A percentile compares a stretch with the other conserved stretches of the same genome.
These are phyloP conservation scores for Actinemys pallida DNA, from an alignment of 2,113 vertebrate species.

Conservation along the genomic window DNA sequence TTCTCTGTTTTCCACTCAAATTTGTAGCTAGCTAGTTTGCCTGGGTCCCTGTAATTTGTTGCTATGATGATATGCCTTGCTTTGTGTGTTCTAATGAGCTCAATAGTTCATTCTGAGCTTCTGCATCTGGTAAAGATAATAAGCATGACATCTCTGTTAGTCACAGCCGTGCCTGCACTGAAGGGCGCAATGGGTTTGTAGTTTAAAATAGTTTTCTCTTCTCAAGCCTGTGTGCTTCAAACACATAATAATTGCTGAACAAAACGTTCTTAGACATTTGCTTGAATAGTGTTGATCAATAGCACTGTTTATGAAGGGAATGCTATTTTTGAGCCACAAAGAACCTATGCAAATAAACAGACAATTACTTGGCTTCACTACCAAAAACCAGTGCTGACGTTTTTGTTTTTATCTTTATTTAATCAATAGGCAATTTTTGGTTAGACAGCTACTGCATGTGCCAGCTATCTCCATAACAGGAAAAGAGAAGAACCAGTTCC, in stretches of 20 bases:
- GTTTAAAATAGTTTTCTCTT: slow-evolving; percentile 73
- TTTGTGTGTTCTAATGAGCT: slow-evolving; percentile 73
- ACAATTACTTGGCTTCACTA: not conserved
- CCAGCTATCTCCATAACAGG: not conserved
- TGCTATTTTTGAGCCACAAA: slow-evolving; percentile 43
- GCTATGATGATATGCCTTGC: slow-evolving; percentile 47
- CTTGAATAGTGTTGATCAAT: slow-evolving; percentile 63
- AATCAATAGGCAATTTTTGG: not conserved
- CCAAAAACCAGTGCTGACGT: not conserved
- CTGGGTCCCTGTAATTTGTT: slow-evolving; percentile 63
- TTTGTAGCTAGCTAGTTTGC: slow-evolving; percentile 56
- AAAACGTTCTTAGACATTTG: slow-evolving; percentile 68
- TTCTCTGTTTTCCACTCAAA: slow-evolving; percentile 24
- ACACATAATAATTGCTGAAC: slow-evolving; percentile 57
- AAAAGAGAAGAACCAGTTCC: not conserved
- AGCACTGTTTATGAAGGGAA: slow-evolving; percentile 36
- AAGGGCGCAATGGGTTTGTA: slow-evolving; percentile 29
- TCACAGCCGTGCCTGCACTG: slow-evolving; percentile 65
- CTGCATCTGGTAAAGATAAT: slow-evolving; percentile 74
- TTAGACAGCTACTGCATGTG: not conserved
- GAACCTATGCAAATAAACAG: slow-evolving; percentile 11
- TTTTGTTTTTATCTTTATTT: slow-evolving; percentile 21
- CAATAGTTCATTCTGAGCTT: slow-evolving; percentile 50
- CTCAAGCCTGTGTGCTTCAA: slow-evolving; percentile 45
- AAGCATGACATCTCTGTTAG: slow-evolving; percentile 66